Evolutionary conservation across 2,113 vertebrate species (phyloP).

Genomic region (Megaceryle maxima): DNA sequence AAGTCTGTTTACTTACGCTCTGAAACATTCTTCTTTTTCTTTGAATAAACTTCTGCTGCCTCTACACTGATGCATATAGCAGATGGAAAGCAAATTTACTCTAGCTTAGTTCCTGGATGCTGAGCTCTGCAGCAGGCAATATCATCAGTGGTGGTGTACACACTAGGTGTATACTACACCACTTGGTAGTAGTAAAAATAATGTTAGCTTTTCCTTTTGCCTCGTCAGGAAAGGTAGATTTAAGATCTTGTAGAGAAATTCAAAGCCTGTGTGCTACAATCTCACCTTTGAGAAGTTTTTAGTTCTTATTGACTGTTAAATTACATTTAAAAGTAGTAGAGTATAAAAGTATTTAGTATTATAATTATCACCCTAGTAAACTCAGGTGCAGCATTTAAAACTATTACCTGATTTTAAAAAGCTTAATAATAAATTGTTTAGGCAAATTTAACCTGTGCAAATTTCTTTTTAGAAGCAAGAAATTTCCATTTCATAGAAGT

Average conservation of each 20-base stretch:
- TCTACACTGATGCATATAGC: neutral
- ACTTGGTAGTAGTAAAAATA: neutral
- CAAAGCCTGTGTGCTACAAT: neutral
- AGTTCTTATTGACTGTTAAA: neutral
- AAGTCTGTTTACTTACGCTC: neutral
- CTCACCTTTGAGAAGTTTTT: neutral
- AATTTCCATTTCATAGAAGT: neutral
- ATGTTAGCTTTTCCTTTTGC: neutral
- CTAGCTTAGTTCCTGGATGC: neutral
- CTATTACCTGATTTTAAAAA: neutral
- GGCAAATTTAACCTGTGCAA: neutral
- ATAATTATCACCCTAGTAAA: neutral
- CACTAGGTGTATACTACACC: neutral
- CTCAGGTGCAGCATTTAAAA: neutral
- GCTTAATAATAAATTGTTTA: neutral
- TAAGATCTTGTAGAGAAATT: neutral
- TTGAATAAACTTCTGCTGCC: neutral
- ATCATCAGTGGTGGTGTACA: neutral
- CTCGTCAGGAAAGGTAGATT: neutral
- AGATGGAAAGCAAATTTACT: conserved; percentile 19
- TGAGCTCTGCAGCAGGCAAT: neutral
- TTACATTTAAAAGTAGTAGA: neutral
- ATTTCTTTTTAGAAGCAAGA: neutral
- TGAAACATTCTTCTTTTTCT: neutral
- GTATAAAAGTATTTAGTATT: neutral